A percentile compares a stretch with the other conserved stretches of the same genome.
phyloP scores from a whole-genome alignment of 64 coral and sea anemone genomes.

The Astreopora myriophthalma region DNA sequence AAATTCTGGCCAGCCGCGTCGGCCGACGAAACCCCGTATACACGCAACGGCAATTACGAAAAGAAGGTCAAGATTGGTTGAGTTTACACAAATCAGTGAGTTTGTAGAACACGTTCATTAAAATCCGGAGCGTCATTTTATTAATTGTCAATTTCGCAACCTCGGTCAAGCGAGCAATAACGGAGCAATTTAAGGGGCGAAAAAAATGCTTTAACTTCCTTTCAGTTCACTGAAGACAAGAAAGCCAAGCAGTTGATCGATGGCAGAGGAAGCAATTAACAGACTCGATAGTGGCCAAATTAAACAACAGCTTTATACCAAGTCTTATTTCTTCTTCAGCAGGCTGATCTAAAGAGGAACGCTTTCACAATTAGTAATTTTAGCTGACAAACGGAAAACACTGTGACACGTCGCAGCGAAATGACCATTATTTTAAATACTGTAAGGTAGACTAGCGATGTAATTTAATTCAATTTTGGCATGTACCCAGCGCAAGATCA shows the following conservation, averaged over 20 bases:
- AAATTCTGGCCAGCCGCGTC: no score
- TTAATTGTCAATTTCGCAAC: not conserved
- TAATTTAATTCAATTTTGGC: not conserved
- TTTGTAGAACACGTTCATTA: not conserved
- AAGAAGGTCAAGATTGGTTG: not conserved
- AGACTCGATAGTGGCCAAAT: not conserved
- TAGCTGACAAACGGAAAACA: not conserved
- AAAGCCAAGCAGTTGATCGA: not conserved
- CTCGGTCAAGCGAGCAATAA: not conserved
- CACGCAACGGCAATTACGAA: not conserved
- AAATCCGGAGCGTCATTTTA: not conserved
- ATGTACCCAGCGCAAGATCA: not conserved
- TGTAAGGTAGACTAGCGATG: not conserved
- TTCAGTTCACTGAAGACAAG: not conserved
- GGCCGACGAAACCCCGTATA: not conserved
- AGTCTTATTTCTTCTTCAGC: not conserved
- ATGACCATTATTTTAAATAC: not conserved
- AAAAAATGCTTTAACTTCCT: not conserved
- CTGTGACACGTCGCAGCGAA: not conserved
- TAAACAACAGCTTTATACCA: not conserved
- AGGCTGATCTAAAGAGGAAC: not conserved
- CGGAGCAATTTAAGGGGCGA: not conserved
- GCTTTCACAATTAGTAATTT: not conserved
- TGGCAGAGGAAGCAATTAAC: no score
- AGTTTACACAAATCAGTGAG: not conserved